Conservation (phyloP, 2,113 vertebrate genomes). For the Sander vitreus region DNA sequence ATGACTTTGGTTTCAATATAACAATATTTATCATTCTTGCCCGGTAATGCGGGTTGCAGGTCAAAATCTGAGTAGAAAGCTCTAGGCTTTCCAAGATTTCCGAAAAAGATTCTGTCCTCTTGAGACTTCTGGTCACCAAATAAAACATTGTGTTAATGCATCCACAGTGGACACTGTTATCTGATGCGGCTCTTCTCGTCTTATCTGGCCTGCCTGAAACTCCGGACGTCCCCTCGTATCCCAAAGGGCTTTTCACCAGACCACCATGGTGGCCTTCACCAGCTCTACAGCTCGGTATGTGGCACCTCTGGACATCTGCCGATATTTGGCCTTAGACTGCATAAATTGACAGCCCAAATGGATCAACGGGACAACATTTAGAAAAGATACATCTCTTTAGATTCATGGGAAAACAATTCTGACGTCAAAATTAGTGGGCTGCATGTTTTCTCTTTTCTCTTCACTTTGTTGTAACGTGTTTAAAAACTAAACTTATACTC, state of each 20-base stretch:
- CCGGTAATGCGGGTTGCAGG: neutral
- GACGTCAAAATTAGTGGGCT: neutral
- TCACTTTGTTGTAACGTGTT: neutral
- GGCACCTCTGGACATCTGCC: slow-evolving; percentile 21
- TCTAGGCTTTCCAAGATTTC: neutral
- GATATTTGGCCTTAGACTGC: slow-evolving; percentile 11
- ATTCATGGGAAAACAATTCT: neutral
- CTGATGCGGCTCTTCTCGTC: slow-evolving; percentile 58
- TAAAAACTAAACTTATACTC: neutral
- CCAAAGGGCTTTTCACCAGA: slow-evolving; percentile 38
- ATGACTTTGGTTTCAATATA: neutral
- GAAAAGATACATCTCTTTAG: slow-evolving; percentile 9
- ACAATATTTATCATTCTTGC: neutral
- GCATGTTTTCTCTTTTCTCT: neutral
- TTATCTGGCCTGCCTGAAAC: slow-evolving; percentile 54
- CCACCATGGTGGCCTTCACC: slow-evolving; percentile 40
- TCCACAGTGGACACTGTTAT: slow-evolving; percentile 36
- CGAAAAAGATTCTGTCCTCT: neutral
- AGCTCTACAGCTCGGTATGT: neutral
- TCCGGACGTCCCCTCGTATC: slow-evolving; percentile 53
- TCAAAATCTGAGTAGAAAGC: neutral
- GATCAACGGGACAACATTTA: slow-evolving; percentile 10
- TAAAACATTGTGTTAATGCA: slow-evolving; percentile 44
- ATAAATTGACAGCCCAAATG: neutral
- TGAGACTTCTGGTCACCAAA: slow-evolving; percentile 30